phyloP scores from a whole-genome alignment of 1,140 invertebrate genomes.

The Schlechtendalia chinensis region DNA sequence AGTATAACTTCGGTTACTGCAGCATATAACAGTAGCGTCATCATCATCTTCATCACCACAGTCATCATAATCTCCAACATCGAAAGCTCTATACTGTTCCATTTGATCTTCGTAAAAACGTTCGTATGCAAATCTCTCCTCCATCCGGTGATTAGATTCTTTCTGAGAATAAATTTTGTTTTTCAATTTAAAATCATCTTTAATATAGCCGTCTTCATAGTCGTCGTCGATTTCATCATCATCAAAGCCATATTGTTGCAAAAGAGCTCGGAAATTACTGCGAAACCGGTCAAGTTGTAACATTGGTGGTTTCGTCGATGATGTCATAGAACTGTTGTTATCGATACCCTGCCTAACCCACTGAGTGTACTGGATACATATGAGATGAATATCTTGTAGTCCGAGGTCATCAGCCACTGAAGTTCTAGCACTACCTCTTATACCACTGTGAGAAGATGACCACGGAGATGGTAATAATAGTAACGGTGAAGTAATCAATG shows the following conservation, averaged over 20 bases:
- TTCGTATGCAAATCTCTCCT: background rate
- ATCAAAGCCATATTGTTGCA: background rate
- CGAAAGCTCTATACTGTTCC: background rate
- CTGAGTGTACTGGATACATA: background rate
- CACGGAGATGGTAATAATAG: background rate
- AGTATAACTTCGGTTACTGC: background rate
- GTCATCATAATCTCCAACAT: background rate
- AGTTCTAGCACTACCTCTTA: background rate
- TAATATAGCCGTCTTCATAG: background rate
- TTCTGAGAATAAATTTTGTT: background rate
- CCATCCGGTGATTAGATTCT: background rate
- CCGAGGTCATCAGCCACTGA: background rate
- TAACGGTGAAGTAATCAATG: background rate
- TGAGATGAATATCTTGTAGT: background rate
- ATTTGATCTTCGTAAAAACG: background rate
- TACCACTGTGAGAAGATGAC: background rate
- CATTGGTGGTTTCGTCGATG: background rate
- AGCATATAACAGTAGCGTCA: slow-evolving; percentile 21
- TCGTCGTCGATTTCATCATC: background rate
- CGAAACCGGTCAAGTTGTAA: slow-evolving; percentile 19
- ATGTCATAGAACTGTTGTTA: background rate
- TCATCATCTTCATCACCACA: slow-evolving; percentile 5
- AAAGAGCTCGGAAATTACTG: background rate
- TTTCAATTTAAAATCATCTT: background rate
- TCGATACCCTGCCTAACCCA: background rate